Conservation (phyloP, 53 echinoderm and acorn worm species). For the Holothuria scabra region DNA sequence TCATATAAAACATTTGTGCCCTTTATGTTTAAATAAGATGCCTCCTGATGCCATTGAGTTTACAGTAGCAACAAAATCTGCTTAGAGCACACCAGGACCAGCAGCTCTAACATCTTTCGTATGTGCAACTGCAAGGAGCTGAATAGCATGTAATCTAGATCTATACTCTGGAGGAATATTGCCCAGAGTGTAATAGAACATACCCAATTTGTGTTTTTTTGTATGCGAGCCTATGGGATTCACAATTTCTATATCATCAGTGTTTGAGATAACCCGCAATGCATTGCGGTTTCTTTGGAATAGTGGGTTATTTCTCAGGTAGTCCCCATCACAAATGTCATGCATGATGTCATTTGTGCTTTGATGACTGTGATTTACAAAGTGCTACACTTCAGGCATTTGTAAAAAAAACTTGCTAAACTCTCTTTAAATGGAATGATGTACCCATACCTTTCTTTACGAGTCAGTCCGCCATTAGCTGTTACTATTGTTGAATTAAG, state of each 20-base stretch:
- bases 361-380: slow-evolving; percentile 26
- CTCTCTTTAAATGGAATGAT: slow-evolving; percentile 63
- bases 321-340: slow-evolving; percentile 68
- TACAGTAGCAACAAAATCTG: slow-evolving; percentile 60
- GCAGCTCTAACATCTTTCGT: slow-evolving; percentile 46
- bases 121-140: slow-evolving; percentile 69
- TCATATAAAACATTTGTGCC: slow-evolving; percentile 40
- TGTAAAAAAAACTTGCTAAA: slow-evolving; percentile 52
- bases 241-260: slow-evolving; percentile 76
- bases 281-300: slow-evolving; percentile 64
- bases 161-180: slow-evolving; percentile 70
- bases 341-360: too few species aligned
- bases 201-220: slow-evolving; percentile 72
- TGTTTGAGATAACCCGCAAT: slow-evolving; percentile 31
- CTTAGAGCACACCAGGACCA: slow-evolving; percentile 33
- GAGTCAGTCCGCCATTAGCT: slow-evolving; percentile 38
- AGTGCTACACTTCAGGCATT: slow-evolving; percentile 64
- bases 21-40: slow-evolving; percentile 53
- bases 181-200: slow-evolving; percentile 65
- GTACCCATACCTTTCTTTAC: slow-evolving; percentile 57
- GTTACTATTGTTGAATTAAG: slow-evolving; percentile 51
- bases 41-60: slow-evolving; percentile 61
- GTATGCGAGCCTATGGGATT: slow-evolving; percentile 70
- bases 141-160: slow-evolving; percentile 58
- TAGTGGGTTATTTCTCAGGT: slow-evolving; percentile 42